Evolutionary conservation across 2,797 vertebrate species (phyloP).

Genomic region (Fundulus diaphanus): DNA sequence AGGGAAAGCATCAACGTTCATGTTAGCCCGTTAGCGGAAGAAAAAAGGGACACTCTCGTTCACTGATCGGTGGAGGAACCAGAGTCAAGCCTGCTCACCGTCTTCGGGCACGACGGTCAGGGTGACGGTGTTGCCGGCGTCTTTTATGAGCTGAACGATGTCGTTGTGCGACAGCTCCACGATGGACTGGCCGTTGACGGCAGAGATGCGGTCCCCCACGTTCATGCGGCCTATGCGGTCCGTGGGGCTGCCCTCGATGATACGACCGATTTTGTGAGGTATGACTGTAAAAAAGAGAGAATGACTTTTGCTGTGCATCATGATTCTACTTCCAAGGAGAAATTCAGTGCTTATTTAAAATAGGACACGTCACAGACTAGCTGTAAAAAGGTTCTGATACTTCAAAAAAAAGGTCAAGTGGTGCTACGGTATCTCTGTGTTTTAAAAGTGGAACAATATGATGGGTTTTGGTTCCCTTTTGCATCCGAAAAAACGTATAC

Average conservation of each 20-base stretch:
- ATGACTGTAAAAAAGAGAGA: constrained; percentile 82
- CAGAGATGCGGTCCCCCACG: constrained; percentile 95
- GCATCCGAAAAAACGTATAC: not conserved
- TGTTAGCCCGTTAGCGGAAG: not conserved
- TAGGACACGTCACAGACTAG: not conserved
- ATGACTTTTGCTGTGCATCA: not conserved
- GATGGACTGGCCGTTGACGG: constrained; percentile 93
- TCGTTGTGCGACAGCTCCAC: constrained; percentile 93
- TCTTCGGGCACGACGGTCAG: constrained; percentile 95
- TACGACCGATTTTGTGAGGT: constrained; percentile 97
- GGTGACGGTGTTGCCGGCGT: constrained; percentile 91
- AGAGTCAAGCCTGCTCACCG: constrained; percentile 76
- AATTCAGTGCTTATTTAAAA: not conserved
- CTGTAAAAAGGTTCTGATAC: not conserved
- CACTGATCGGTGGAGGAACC: not conserved
- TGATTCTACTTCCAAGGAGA: not conserved
- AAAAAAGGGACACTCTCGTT: not conserved
- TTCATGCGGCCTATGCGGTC: constrained; percentile 92
- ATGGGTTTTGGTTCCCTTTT: too few species aligned
- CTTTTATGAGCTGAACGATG: constrained; percentile 98
- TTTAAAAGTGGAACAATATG: not conserved
- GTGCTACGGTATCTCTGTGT: not conserved
- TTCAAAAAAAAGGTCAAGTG: not conserved
- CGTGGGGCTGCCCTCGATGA: constrained; percentile 95
- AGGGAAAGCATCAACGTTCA: not conserved